These are phyloP conservation scores for Torymus aiolomorphi DNA, from an alignment of 2,888 invertebrate genomes.

Conservation along the genomic window DNA sequence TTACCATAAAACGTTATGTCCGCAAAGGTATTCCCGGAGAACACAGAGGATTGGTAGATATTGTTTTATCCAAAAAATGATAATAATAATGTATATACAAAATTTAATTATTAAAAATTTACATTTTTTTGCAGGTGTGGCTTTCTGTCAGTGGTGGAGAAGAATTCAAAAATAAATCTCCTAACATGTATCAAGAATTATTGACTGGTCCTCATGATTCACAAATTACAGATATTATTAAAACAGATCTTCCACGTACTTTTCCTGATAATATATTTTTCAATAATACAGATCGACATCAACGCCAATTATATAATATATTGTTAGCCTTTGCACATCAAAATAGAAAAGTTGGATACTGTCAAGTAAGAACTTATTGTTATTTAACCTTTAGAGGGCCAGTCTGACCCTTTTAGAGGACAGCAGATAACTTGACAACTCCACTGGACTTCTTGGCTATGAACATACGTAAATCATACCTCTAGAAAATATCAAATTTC, in stretches of 20 bases:
- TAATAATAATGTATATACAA: not conserved
- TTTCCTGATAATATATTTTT: conserved; percentile 97
- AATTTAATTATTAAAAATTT: conserved; percentile 12
- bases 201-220: conserved; percentile 83
- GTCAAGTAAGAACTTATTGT: conserved; percentile 79
- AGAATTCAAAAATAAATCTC: conserved; percentile 80
- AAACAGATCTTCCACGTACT: conserved; percentile 93
- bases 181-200: conserved; percentile 83
- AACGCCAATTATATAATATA: conserved; percentile 88
- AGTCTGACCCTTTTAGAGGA: too few relatives aligned
- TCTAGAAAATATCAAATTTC: too few relatives aligned
- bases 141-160: conserved; percentile 90
- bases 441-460: too few relatives aligned
- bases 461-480: too few relatives aligned
- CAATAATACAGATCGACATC: conserved; percentile 84
- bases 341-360: conserved; percentile 92
- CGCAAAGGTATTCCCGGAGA: conserved; percentile 92
- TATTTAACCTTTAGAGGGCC: not conserved
- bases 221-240: conserved; percentile 86
- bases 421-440: too few relatives aligned
- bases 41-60: conserved; percentile 77
- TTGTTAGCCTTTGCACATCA: conserved; percentile 92
- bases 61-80: not conserved
- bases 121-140: conserved; percentile 80
- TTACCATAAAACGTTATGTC: conserved; percentile 89